Evolutionary conservation across 2,113 vertebrate species (phyloP), one percentile per base, ranked within the genome.

Genomic region (Melierax canorus): DNA sequence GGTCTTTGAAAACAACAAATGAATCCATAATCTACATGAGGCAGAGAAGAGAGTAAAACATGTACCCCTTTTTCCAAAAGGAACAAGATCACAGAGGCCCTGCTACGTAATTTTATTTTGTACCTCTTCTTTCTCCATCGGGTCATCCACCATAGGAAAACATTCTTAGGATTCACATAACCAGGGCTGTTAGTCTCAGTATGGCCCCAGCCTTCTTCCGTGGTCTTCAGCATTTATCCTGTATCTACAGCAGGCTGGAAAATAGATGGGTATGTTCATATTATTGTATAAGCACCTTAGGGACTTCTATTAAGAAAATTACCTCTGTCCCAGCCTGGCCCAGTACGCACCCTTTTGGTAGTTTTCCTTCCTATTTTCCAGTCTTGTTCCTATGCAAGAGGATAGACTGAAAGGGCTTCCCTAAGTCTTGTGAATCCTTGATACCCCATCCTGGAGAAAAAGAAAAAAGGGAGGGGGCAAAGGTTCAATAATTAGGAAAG

Each of bases 381-480:
- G 23, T 76, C 38, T 23, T 77, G 10, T 77, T 67, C n/a, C 34
- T 63, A 48, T 9, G n/a, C 12, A 41, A 30, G n/a, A 41, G n/a
- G 43, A 27, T 66, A n/a, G 68, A 45, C 29, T 63, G n/a, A 71
- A 60, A 32, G 21, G 30, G 14, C 30, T 81, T 66, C 30, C 9
- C 5, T 27, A 64, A 59, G 18, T 69, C 34, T 67, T 50, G 36
- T 58, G 48, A 94, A 45, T 74, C 34, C 55, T 69, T 84, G 67
- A 59, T 88, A 39, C 12, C n/a, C 24, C 8, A 51, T 56, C 24
- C 5, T 1, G 3, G 26, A 11, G 10, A 6, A 5, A 34, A 29
- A 15, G 8, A 12, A 55, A 24, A 5, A 27, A 16, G 9, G 10
- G 13, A 15, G 23, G 7, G 6, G 7, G 4, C 0, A 0, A 46